Evolutionary conservation across 2,888 invertebrate species (phyloP), one percentile per base, ranked within the genome.

Genomic region (Monopis laevigella): DNA sequence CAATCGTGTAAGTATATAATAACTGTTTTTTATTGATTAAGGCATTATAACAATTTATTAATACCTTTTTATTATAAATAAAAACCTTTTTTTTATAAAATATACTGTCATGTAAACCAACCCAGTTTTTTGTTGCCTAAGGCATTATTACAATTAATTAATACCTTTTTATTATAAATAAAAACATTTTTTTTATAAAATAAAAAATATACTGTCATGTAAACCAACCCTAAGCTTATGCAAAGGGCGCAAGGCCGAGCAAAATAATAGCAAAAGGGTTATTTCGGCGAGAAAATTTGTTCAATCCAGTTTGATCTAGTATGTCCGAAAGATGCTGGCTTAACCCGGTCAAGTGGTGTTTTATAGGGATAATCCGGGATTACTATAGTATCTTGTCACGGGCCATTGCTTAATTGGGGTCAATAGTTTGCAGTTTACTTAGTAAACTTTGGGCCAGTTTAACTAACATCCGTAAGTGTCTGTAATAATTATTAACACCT

Each of bases 321-420:
- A n/a, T 24, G 42, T 14, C 10, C 29, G 24, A 39, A 32, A 39
- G 24, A 29, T 11, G 21, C 30, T 24, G 32, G 29, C 13, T 42
- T 35, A 34, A 51, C 47, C 52, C 56, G 65, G 64, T 65, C 65
- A 68, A 68, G 75, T 73, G 74, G 71, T 74, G 75, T 72, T 75
- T 63, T 72, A 71, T 66, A 61, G 65, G 73, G 71, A 73, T 75
- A 65, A 78, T 72, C 75, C 69, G 51, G 75, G 77, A 70, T 77
- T 68, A 71, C 62, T 52, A 55, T 55, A 61, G 69, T 68, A 63
- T 66, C 59, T 68, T 59, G 65, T 58, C 64, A 58, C 63, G 70
- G 69, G 52, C 59, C 65, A 69, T 67, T 66, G 67, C 65, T 66
- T 72, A 73, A 75, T 73, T 65, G 66, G 64, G 78, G 73, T 72